These are phyloP conservation scores for Noctuana brunneofusca DNA, from an alignment of 2,888 invertebrate species.

Conservation along the genomic window DNA sequence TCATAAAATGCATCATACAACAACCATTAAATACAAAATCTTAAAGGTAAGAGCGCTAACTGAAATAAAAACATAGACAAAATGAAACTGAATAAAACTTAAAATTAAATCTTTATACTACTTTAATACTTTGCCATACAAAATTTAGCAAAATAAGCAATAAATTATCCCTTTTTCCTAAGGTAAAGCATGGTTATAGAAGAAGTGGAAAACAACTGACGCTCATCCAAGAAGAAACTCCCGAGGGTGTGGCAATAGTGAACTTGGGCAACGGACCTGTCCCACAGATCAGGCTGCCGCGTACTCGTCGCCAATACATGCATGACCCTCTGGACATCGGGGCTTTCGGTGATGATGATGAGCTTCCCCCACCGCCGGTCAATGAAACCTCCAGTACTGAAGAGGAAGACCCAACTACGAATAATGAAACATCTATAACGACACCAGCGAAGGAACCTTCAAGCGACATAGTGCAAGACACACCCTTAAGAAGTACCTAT, in stretches of 20 bases:
- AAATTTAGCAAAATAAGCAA: too few relatives aligned
- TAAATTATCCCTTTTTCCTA: neutral
- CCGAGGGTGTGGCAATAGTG: conserved; percentile 51
- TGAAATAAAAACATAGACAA: neutral
- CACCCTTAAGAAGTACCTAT: neutral
- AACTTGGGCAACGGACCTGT: conserved; percentile 53
- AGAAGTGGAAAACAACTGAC: conserved; percentile 39
- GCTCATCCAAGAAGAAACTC: conserved; percentile 53
- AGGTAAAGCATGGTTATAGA: conserved; percentile 30
- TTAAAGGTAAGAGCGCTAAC: conserved; percentile 45
- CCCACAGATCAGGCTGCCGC: conserved; percentile 58
- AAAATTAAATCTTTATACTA: too few relatives aligned
- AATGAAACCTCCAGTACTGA: neutral
- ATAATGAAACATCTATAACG: neutral
- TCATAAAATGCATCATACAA: neutral
- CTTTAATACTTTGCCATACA: too few relatives aligned
- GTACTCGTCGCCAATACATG: conserved; percentile 60
- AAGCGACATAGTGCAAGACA: neutral
- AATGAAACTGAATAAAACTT: too few relatives aligned
- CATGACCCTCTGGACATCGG: conserved; percentile 32
- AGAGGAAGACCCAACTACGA: neutral
- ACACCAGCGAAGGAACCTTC: neutral
- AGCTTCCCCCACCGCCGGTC: conserved; percentile 33
- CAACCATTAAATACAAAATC: conserved; percentile 49
- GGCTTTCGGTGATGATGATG: conserved; percentile 30